Percentiles rank a stretch among this genome's conserved stretches.
Conservation (phyloP, 1,140 invertebrate species). For the Trichonephila clavipes region DNA sequence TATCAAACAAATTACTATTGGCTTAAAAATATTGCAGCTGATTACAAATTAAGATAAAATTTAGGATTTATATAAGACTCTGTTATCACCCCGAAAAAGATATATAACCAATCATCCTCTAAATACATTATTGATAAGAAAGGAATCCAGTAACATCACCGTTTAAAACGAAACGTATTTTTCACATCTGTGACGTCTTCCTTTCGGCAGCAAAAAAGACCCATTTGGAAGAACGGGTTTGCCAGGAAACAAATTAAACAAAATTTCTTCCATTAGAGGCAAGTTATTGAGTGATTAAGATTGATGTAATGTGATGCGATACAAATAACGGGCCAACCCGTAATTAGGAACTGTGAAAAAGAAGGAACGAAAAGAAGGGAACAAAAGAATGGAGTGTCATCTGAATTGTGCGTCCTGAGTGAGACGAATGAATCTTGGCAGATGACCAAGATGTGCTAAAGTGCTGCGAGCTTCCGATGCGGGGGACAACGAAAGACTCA, state of each 20-base stretch:
- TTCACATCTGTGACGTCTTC: not conserved
- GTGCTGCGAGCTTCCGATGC: slow-evolving; percentile 30
- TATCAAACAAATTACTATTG: too few species aligned
- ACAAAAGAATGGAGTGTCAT: slow-evolving; percentile 60
- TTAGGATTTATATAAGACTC: too few species aligned
- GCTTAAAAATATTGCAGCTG: too few species aligned
- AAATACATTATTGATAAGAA: too few species aligned
- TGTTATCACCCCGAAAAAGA: too few species aligned
- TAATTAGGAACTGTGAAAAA: slow-evolving; percentile 22
- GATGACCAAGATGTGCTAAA: slow-evolving; percentile 51
- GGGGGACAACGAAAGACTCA: slow-evolving; percentile 28
- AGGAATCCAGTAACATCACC: too few species aligned
- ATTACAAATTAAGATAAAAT: too few species aligned
- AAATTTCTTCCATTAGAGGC: slow-evolving; percentile 1
- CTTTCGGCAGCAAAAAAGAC: not conserved
- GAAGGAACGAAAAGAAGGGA: not conserved
- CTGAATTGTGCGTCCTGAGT: slow-evolving; percentile 10
- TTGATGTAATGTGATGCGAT: slow-evolving; percentile 30
- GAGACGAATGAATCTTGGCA: slow-evolving; percentile 60
- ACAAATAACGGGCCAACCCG: slow-evolving; percentile 22
- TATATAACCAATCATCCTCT: too few species aligned
- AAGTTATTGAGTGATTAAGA: slow-evolving; percentile 30
- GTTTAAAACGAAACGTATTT: too few species aligned
- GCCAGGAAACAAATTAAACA: not conserved
- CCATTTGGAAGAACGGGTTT: not conserved